Conservation (phyloP, 2,113 vertebrate genomes). For the Xenus cinereus region DNA sequence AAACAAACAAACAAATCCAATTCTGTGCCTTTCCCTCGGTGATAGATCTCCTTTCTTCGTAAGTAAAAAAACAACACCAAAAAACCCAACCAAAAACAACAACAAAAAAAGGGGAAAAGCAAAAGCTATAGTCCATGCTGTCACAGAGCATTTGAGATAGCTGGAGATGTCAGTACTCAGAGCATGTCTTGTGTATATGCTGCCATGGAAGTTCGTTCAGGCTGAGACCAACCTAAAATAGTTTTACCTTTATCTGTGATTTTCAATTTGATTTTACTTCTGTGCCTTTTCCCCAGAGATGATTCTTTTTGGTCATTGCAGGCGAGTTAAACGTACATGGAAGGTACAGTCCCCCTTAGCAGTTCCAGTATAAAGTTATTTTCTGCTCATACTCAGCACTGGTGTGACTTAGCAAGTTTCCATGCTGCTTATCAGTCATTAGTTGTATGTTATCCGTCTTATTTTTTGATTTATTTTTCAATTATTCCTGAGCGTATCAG, state of each 20-base stretch:
- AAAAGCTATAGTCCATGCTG: neutral
- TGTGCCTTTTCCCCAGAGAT: neutral
- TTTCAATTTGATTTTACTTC: conserved; percentile 14
- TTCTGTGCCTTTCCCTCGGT: neutral
- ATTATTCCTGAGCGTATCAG: neutral
- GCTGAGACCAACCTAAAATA: neutral
- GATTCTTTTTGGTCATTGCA: neutral
- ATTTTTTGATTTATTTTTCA: neutral
- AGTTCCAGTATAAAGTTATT: neutral
- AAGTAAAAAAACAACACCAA: neutral
- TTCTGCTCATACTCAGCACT: neutral
- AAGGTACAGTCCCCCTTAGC: neutral
- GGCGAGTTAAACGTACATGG: neutral
- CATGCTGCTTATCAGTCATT: neutral
- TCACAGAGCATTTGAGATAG: neutral
- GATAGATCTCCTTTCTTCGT: neutral
- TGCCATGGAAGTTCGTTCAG: neutral
- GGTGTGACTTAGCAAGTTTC: neutral
- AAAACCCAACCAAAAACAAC: neutral
- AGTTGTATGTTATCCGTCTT: neutral
- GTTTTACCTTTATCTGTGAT: conserved; percentile 16
- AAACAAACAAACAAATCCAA: neutral
- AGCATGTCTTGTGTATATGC: neutral
- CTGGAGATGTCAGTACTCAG: neutral
- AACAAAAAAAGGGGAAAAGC: neutral